Percentiles rank a stretch among this genome's conserved stretches.
Evolutionary conservation across 30 jellyfish, hydroid and myxozoan genomes (phyloP).

Genomic region (Aurelia sp.): DNA sequence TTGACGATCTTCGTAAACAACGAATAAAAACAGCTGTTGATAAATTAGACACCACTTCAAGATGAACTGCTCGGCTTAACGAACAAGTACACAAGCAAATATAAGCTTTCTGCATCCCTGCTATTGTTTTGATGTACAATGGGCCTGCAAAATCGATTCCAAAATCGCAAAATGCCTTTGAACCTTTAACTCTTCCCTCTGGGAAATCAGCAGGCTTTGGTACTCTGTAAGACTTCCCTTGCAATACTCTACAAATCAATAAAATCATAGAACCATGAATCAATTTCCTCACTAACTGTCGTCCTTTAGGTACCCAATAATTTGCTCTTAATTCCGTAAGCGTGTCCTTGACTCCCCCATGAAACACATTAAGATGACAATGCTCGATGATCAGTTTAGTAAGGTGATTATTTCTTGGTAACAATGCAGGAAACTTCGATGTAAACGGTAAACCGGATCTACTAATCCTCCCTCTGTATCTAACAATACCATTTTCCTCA

Average conservation of each 20-base stretch:
- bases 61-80: slow-evolving; percentile 14
- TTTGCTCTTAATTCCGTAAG: slow-evolving; percentile 33
- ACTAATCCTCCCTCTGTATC: slow-evolving; percentile 36
- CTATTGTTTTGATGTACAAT: slow-evolving; percentile 2
- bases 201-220: slow-evolving; percentile 35
- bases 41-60: slow-evolving; percentile 4
- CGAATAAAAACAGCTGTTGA: slow-evolving; percentile 24
- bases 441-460: slow-evolving; percentile 21
- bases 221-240: slow-evolving; percentile 38
- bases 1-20: slow-evolving; percentile 22
- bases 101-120: slow-evolving; percentile 17
- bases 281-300: slow-evolving; percentile 30
- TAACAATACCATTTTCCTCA: slow-evolving; percentile 25
- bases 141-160: slow-evolving; percentile 40
- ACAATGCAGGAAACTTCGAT: slow-evolving; percentile 12
- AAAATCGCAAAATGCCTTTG: slow-evolving; percentile 20
- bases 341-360: slow-evolving; percentile 38
- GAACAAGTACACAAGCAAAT: slow-evolving; percentile 3
- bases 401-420: slow-evolving; percentile 34
- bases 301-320: slow-evolving; percentile 41
- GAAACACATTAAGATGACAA: slow-evolving; percentile 37
- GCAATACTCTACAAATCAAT: slow-evolving; percentile 28
- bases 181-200: slow-evolving; percentile 10
- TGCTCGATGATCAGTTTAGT: slow-evolving; percentile 29
- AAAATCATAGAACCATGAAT: slow-evolving; percentile 2